Conservation (phyloP, 2,113 vertebrate genomes). For the Cephalopholis sonnerati region DNA sequence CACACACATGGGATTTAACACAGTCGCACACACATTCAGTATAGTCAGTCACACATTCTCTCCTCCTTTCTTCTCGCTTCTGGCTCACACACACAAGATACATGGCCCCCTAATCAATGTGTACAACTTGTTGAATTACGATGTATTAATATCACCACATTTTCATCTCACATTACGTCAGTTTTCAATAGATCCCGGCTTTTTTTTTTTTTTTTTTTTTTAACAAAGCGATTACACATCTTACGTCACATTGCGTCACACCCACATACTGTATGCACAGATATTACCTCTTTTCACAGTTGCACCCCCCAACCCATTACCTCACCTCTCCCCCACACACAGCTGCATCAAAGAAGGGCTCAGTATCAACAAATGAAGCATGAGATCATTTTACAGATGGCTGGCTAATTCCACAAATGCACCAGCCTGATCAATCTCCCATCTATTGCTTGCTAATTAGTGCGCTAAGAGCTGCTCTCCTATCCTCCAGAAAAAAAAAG, state of each 20-base stretch:
- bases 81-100: background rate
- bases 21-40: background rate
- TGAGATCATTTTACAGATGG: constrained; percentile 84
- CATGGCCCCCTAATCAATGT: background rate
- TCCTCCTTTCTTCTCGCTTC: constrained; percentile 30
- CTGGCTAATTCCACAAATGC: constrained; percentile 83
- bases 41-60: background rate
- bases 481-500: constrained; percentile 50
- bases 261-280: background rate
- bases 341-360: constrained; percentile 60
- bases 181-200: background rate
- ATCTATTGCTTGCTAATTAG: constrained; percentile 80
- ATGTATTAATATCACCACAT: constrained; percentile 9
- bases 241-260: constrained; percentile 13
- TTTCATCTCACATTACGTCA: constrained; percentile 17
- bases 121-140: background rate
- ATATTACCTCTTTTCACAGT: constrained; percentile 25
- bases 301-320: constrained; percentile 55
- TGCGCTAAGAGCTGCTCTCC: constrained; percentile 60
- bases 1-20: constrained; percentile 13
- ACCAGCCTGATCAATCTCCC: constrained; percentile 79
- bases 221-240: background rate
- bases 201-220: constrained; percentile 3
- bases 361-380: constrained; percentile 78
- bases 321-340: constrained; percentile 48